A percentile compares a stretch with the other conserved stretches of the same genome.
Conservation (phyloP, 2,888 invertebrate genomes). For the Prenolepis imparis region DNA sequence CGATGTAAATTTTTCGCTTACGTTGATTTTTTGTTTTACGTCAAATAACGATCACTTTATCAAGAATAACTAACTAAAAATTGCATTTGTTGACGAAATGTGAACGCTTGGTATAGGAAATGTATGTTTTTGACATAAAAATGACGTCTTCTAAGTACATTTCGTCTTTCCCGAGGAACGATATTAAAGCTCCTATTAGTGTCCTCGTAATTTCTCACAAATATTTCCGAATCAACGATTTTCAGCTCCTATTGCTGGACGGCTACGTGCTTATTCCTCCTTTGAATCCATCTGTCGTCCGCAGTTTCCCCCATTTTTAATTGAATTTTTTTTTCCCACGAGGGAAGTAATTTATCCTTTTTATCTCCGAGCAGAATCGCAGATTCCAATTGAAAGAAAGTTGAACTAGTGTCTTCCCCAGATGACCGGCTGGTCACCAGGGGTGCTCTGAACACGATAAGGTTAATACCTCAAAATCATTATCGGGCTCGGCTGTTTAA, state of each 20-base stretch:
- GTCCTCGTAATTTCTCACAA: constrained; percentile 49
- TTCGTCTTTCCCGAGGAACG: constrained; percentile 20
- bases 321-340: constrained; percentile 77
- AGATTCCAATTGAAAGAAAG: constrained; percentile 79
- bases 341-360: constrained; percentile 79
- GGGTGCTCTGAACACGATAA: constrained; percentile 71
- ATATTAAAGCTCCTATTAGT: constrained; percentile 41
- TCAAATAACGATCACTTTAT: background rate
- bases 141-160: constrained; percentile 23
- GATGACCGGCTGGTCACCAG: constrained; percentile 72
- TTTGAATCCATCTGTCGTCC: constrained; percentile 77
- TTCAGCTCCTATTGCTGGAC: constrained; percentile 36
- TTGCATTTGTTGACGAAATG: background rate
- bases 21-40: background rate
- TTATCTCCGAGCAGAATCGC: constrained; percentile 77
- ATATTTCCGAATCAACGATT: constrained; percentile 55
- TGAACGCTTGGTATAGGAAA: background rate
- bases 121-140: constrained; percentile 26
- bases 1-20: background rate
- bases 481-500: constrained; percentile 35
- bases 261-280: constrained; percentile 73
- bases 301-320: constrained; percentile 77
- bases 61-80: constrained; percentile 16
- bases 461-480: constrained; percentile 60
- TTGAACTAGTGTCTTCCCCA: constrained; percentile 77